A percentile compares a stretch with the other conserved stretches of the same genome.
Evolutionary conservation across 2,888 invertebrate genomes (phyloP).

Genomic region (Mamestra brassicae): DNA sequence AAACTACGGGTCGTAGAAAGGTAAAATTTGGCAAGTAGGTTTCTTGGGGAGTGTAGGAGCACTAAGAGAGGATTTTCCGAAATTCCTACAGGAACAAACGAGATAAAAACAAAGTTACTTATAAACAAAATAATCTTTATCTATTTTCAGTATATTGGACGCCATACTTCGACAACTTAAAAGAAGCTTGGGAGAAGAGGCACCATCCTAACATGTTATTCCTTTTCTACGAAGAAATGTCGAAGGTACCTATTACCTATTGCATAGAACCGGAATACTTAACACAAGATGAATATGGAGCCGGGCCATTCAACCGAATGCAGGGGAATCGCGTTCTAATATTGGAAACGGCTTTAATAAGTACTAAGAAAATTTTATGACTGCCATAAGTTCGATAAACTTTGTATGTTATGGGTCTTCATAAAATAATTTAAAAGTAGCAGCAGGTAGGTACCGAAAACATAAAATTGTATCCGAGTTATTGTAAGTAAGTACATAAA

Average conservation of each 20-base stretch:
- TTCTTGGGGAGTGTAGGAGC: background rate
- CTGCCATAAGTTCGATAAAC: background rate
- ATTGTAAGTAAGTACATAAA: too few relatives aligned
- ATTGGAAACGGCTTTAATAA: background rate
- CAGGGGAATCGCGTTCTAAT: background rate
- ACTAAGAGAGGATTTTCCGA: background rate
- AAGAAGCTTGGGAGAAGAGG: conserved; percentile 92
- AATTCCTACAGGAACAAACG: background rate
- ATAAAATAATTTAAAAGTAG: background rate
- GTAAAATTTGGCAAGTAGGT: too few relatives aligned
- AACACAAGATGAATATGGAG: background rate
- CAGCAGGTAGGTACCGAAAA: too few relatives aligned
- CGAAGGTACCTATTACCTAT: conserved; percentile 80
- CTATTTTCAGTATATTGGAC: conserved; percentile 61
- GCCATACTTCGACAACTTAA: conserved; percentile 94
- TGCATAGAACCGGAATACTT: conserved; percentile 10
- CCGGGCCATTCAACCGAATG: conserved; percentile 1
- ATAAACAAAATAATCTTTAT: background rate
- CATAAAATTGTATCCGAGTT: too few relatives aligned
- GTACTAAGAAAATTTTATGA: background rate
- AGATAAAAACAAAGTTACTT: background rate
- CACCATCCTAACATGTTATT: conserved; percentile 93
- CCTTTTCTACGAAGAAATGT: conserved; percentile 94
- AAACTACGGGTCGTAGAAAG: too few relatives aligned
- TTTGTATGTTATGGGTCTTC: background rate